Percentiles rank a stretch among this genome's conserved stretches.
Conservation (phyloP, 2,888 invertebrate species). For the Zaprionus bogoriensis region DNA sequence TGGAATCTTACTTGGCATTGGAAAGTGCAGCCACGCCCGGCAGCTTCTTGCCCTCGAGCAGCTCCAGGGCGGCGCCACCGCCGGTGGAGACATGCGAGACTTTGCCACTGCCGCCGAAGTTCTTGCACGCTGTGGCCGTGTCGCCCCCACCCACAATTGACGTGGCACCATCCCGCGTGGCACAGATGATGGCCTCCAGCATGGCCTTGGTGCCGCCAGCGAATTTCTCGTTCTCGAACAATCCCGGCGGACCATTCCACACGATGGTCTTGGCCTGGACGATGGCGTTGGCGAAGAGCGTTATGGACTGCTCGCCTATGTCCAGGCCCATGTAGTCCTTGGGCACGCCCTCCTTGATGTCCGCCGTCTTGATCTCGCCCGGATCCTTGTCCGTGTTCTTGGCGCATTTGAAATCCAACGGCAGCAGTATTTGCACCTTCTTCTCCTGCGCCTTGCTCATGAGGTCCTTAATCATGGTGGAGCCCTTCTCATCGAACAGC, state of each 20-base stretch:
- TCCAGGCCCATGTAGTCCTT: constrained; percentile 97
- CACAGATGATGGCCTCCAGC: constrained; percentile 96
- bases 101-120: constrained; percentile 92
- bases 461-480: constrained; percentile 94
- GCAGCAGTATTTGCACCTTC: constrained; percentile 95
- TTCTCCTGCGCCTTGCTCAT: constrained; percentile 95
- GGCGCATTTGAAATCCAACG: constrained; percentile 96
- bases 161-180: constrained; percentile 91
- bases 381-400: constrained; percentile 98
- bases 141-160: constrained; percentile 98
- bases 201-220: constrained; percentile 93
- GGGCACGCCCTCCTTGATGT: constrained; percentile 91
- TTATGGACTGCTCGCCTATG: constrained; percentile 92
- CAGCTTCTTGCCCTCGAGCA: constrained; percentile 93
- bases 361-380: constrained; percentile 87
- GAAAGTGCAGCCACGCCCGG: constrained; percentile 92
- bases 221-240: constrained; percentile 98
- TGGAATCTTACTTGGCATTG: constrained; percentile 55
- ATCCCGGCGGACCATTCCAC: constrained; percentile 99
- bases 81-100: constrained; percentile 97
- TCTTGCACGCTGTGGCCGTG: constrained; percentile 97
- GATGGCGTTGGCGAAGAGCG: constrained; percentile 91
- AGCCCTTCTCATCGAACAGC: constrained; percentile 96
- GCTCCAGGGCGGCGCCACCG: constrained; percentile 94
- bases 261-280: constrained; percentile 96